A percentile compares a stretch with the other conserved stretches of the same genome.
These are phyloP conservation scores for Echinops telfairi DNA, from an alignment of 2,113 vertebrate genomes.

Conservation along the genomic window DNA sequence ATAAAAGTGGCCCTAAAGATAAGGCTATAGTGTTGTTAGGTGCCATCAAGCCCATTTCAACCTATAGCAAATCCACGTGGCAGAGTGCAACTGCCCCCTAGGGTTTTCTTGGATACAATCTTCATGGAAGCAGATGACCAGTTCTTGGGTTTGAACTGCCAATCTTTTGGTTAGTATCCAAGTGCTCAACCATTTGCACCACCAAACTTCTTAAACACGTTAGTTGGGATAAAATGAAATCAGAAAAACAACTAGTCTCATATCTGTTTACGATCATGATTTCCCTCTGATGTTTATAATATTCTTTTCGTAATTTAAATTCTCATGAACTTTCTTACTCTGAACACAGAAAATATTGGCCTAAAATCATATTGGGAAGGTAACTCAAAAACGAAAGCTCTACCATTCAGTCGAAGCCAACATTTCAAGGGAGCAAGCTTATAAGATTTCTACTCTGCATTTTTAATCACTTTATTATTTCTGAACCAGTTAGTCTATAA, in stretches of 20 bases:
- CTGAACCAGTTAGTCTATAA: background rate
- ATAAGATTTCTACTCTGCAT: background rate
- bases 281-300: background rate
- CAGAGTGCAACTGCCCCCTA: background rate
- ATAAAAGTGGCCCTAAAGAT: background rate
- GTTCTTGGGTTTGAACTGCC: background rate
- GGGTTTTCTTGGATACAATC: background rate
- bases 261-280: background rate
- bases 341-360: background rate
- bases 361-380: background rate
- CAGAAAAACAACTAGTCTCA: background rate
- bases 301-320: constrained; percentile 4
- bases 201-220: background rate
- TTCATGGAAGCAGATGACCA: background rate
- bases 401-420: background rate
- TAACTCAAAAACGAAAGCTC: background rate
- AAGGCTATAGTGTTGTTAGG: background rate
- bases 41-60: background rate
- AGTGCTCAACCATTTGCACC: background rate
- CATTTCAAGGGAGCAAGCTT: background rate
- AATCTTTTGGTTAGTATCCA: background rate
- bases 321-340: background rate
- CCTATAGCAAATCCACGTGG: background rate
- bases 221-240: constrained; percentile 24
- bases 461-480: background rate